These are phyloP conservation scores for Polylopha cassiicola DNA, from an alignment of 2,888 invertebrate genomes.

Conservation along the genomic window DNA sequence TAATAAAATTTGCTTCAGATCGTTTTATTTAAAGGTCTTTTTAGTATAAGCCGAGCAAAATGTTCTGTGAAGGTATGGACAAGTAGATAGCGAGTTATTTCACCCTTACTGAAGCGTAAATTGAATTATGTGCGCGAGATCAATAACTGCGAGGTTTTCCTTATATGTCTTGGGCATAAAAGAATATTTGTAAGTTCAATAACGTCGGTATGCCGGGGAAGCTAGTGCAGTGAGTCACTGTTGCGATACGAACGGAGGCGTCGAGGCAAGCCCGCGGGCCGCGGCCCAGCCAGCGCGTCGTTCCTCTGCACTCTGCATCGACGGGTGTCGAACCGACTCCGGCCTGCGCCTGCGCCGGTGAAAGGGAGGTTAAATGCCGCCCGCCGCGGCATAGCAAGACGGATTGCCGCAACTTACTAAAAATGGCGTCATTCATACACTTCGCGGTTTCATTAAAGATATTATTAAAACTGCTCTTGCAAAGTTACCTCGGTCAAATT, in stretches of 20 bases:
- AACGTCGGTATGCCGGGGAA: slow-evolving; percentile 15
- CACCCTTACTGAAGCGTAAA: too few species aligned
- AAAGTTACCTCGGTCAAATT: too few species aligned
- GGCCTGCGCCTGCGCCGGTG: slow-evolving; percentile 47
- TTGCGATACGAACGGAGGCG: slow-evolving; percentile 14
- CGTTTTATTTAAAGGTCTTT: slow-evolving; percentile 5
- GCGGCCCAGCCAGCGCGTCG: slow-evolving; percentile 57
- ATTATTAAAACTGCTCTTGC: slow-evolving; percentile 4
- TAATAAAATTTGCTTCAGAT: slow-evolving; percentile 9
- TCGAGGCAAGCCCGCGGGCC: slow-evolving; percentile 34
- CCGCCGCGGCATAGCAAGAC: slow-evolving; percentile 48
- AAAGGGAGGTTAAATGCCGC: slow-evolving; percentile 68
- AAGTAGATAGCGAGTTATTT: too few species aligned
- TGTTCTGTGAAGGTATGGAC: too few species aligned
- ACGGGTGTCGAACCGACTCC: slow-evolving; percentile 30
- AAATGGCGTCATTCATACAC: slow-evolving; percentile 72
- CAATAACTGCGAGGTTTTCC: slow-evolving; percentile 15
- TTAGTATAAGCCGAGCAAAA: background rate
- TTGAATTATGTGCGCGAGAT: slow-evolving; percentile 5
- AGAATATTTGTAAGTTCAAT: slow-evolving; percentile 9
- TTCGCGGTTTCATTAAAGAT: slow-evolving; percentile 60
- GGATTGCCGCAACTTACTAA: slow-evolving; percentile 70
- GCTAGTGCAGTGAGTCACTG: slow-evolving; percentile 20
- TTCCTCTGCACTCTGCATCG: slow-evolving; percentile 34
- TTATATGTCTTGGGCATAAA: slow-evolving; percentile 14